These are phyloP conservation scores for Pygathrix nemaeus DNA, from an alignment of 2,113 vertebrate species.

Conservation along the genomic window DNA sequence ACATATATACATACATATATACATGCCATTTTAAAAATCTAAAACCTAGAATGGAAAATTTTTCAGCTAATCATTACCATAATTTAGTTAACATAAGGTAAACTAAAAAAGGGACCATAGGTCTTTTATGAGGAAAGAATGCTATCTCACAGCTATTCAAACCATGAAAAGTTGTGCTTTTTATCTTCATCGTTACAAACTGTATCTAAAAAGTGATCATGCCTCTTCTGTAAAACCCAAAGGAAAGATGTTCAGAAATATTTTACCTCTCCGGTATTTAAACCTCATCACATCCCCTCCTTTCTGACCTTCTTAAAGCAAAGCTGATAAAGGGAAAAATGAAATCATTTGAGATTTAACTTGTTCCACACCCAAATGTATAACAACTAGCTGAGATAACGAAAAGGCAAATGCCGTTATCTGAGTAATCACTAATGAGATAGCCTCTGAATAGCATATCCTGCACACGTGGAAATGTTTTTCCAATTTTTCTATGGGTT, in stretches of 20 bases:
- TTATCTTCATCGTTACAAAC: background rate
- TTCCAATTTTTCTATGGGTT: background rate
- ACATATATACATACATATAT: background rate
- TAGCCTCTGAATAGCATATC: background rate
- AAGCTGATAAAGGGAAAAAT: background rate
- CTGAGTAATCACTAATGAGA: background rate
- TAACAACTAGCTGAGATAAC: background rate
- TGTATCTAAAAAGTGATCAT: background rate
- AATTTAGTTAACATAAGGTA: background rate
- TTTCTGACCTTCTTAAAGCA: background rate
- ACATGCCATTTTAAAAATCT: background rate
- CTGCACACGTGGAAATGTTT: background rate
- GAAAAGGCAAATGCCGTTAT: background rate
- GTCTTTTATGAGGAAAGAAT: conserved; percentile 6
- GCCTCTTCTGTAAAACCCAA: background rate
- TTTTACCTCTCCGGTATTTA: background rate
- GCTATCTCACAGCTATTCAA: background rate
- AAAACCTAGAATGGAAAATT: background rate
- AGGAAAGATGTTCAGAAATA: background rate
- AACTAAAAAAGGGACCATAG: background rate
- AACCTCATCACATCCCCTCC: background rate
- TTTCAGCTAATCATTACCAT: background rate
- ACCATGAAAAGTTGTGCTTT: background rate
- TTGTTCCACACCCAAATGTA: background rate
- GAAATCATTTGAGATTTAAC: background rate